Conservation (phyloP, 1,140 invertebrate species). For the Parasteatoda tepidariorum region DNA sequence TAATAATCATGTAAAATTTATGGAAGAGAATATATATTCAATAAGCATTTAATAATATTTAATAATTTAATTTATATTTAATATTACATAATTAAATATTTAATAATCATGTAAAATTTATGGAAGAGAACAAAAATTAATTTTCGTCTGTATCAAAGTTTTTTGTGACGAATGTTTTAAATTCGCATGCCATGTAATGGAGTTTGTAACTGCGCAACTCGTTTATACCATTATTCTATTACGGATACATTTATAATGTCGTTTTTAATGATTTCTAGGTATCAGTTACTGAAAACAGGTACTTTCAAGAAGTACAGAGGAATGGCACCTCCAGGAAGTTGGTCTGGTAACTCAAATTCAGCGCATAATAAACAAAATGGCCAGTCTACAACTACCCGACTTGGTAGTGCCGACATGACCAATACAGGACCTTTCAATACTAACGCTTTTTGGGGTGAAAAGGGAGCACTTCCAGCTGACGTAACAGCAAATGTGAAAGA, state of each 20-base stretch:
- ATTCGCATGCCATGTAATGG: no score
- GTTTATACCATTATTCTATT: no score
- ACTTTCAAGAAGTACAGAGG: conserved; percentile 59
- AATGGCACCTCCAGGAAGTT: conserved; percentile 57
- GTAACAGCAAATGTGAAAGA: conserved; percentile 24
- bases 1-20: background rate
- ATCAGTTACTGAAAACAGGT: conserved; percentile 52
- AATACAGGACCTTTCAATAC: conserved; percentile 21
- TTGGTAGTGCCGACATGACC: conserved; percentile 37
- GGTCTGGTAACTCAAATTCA: conserved; percentile 57
- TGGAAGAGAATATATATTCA: no score
- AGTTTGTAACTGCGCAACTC: no score
- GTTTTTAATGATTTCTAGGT: no score
- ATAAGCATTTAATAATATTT: no score
- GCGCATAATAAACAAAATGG: conserved; percentile 55
- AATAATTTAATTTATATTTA: no score
- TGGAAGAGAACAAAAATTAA: background rate
- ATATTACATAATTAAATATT: no score
- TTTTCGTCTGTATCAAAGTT: background rate
- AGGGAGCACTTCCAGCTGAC: conserved; percentile 1
- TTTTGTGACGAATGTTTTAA: no score
- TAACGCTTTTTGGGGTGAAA: conserved; percentile 44
- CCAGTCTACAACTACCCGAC: conserved; percentile 41
- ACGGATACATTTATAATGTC: no score
- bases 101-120: background rate